Base-by-base conservation (phyloP, 2,113 vertebrate species). In the Pholis gunnellus region DNA sequence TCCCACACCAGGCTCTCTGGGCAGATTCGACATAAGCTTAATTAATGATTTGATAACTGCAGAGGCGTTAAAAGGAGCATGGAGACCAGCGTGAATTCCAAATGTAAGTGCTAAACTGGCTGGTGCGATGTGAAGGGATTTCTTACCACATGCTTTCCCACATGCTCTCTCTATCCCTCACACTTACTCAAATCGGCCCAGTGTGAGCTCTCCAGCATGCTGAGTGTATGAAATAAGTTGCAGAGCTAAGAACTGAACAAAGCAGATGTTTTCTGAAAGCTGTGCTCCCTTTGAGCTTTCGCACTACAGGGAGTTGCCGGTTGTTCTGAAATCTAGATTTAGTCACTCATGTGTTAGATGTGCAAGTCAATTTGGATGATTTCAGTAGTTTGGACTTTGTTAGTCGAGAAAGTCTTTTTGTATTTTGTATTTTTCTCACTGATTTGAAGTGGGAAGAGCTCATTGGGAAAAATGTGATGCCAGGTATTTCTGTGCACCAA, bases 41-140 rank as follows among this genome's bases (percentile, higher is more conserved):
- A 90, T 92, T 91, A 90, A 90, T 83, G 81, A 83, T 86, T 72
- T 87, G 75, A 90, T 91, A 90, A 87, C 71, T 78, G 75, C 79
- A 85, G 91, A 86, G 71, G 84, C n/a, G 34, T 86, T 86, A 70
- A 85, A 84, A 75, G 73, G 69, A 84, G 77, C 54, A 22, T 0
- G 27, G 78, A 91, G 79, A 82, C 38, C 52, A 64, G 72, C 67
- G 18, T 65, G 52, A 75, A 82, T 85, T 78, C 66, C 71, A 81
- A 80, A 88, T 64, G 40, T 70, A 64, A 66, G 61, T 67, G 63
- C 78, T 76, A 68, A 88, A 83, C 68, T 72, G 59, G 59, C 36
- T 50, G 6, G 52, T 81, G 17, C 2, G 52, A 76, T 78, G 59
- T 70, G 44, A 72, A 69, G 75, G 79, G 40, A 78, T 87, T 88